Evolutionary conservation across 2,797 vertebrate species (phyloP), one percentile per base, ranked within the genome.

Genomic region (Acanthurus tractus): DNA sequence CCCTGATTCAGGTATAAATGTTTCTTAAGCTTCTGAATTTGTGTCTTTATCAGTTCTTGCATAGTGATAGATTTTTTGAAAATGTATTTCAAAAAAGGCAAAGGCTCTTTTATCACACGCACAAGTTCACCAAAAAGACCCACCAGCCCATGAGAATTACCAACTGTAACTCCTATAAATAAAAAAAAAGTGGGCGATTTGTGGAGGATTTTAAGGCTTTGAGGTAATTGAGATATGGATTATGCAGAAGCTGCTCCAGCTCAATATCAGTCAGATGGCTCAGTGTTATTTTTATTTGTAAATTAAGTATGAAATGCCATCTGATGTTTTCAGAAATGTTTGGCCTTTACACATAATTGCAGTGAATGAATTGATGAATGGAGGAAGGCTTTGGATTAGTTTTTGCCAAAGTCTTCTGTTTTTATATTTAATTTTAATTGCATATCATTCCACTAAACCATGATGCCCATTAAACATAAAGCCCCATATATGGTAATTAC

Each of bases 1-100:
- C 12, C 45, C 74, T 74, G 86, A 85, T 88, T 77, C 50, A 74
- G 66, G 69, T 40, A 79, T 55, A 81, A 84, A 84, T 63, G n/a
- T 55, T 23, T 25, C 14, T 48, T 34, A 14, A 9, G 17, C 25
- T 34, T 73, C 55, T 53, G 9, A 52, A 65, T 74, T 69, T 70
- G 1, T 62, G 6, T 7, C 4, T 23, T 63, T 58, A 52, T 66
- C 50, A 17, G 10, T 59, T 45, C 15, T 38, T 50, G 40, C 34
- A 20, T 54, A 61, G n/a, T 52, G 14, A 9, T 23, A 44, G 22
- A 57, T 49, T 38, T 59, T 14, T 25, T n/a, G n/a, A 14, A 48
- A 20, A 25, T 9, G 12, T 29, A 42, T 12, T n/a, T 34, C 40
- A 34, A 46, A n/a, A 23, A 29, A 61, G 12, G 63, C 40, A 23